Percentiles rank a stretch among this genome's conserved stretches.
Conservation (phyloP, 2,113 vertebrate species). For the Amblyopsis rosae region DNA sequence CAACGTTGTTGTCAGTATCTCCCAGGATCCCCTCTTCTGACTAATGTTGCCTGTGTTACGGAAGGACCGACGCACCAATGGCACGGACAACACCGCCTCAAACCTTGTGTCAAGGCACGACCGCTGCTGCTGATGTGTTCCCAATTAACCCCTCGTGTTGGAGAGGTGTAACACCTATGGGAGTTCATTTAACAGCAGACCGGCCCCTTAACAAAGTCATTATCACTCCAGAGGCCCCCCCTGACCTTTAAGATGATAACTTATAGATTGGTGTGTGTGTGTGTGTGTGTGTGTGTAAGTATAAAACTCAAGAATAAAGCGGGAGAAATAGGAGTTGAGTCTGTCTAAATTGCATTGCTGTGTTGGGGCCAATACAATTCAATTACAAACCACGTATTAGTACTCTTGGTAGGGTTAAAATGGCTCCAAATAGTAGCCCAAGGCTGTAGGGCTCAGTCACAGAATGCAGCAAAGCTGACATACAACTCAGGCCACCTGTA, state of each 20-base stretch:
- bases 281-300: background rate
- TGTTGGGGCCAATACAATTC: too few relatives aligned
- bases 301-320: too few relatives aligned
- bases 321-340: too few relatives aligned
- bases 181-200: slow-evolving; percentile 51
- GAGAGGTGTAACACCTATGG: slow-evolving; percentile 42
- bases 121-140: slow-evolving; percentile 24
- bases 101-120: background rate
- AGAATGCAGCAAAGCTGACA: slow-evolving; percentile 27
- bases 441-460: slow-evolving; percentile 6
- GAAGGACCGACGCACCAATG: background rate
- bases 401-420: too few relatives aligned
- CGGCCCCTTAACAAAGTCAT: slow-evolving; percentile 48
- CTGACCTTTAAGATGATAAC: slow-evolving; percentile 44
- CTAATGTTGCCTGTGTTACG: too few relatives aligned
- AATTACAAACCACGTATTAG: too few relatives aligned
- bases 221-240: slow-evolving; percentile 29
- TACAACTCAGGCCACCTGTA: slow-evolving; percentile 41
- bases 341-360: too few relatives aligned
- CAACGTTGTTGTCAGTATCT: slow-evolving; percentile 42
- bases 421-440: too few relatives aligned
- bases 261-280: slow-evolving; percentile 8
- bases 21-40: background rate
- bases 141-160: slow-evolving; percentile 53
- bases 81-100: background rate